Base-by-base conservation (phyloP, 2,888 invertebrate genomes). In the Ichneumoninae sp. region DNA sequence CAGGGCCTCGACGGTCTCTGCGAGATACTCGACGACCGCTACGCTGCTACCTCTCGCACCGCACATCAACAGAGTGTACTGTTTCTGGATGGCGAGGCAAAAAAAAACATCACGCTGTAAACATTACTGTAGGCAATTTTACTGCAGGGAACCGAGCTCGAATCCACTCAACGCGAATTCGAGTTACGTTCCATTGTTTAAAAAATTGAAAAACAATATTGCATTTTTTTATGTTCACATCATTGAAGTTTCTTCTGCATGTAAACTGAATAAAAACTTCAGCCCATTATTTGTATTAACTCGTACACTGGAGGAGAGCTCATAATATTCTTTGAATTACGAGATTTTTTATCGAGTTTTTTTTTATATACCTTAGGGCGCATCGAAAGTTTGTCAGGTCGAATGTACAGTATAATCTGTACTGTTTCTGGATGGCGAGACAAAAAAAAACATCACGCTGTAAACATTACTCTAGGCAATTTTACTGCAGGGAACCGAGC, bases 1-100 rank as follows among this genome's bases (percentile, higher is more conserved):
- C 75, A 97, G 94, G 81, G 96, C 96, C 87, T 95, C 95, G 71
- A 96, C 95, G 8, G 96, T 95, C 83, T 95, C 95, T 22, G 94
- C 91, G 40, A 95, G 94, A 88, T 95, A 93, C 80, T 94, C 94
- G 71, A 95, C 94, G n/a, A 96, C 94, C 30, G 95, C 95, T 19
- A 95, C 92, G 47, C 96, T 95, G 88, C 96, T 96, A 87, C 97
- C 96, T 79, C 96, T 95, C 73, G 96, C 96, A 7, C 97, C 97
- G 92, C 97, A 97, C 94, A 97, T 97, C 52, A 97, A 94, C 36
- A 97, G 93, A 89, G 96, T 95, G 94, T 96, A 96, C 88, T 96
- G 95, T 94, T 96, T 96, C 96, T 96, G 94, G 16, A n/a, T 63
- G 30, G 60, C 33, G 33, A 33, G 2, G 54, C 16, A 50, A 77